Evolutionary conservation across 2,888 invertebrate genomes (phyloP), one percentile per base, ranked within the genome.

Genomic region (Pocota personata): DNA sequence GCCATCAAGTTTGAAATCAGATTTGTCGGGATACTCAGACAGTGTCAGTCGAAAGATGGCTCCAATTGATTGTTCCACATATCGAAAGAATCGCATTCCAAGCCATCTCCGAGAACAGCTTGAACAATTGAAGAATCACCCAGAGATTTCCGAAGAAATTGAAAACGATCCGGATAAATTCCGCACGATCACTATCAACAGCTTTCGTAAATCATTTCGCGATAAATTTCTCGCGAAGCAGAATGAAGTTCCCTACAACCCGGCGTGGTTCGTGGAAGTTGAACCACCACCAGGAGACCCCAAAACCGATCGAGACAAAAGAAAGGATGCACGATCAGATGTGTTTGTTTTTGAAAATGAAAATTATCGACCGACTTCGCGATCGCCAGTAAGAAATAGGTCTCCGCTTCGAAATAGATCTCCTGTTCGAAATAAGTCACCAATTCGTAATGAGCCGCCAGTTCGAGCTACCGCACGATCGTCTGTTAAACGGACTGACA

Each of bases 261-360:
- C 92, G 30, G 88, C 92, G 67, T 92, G 92, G 92, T 92, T 92
- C 80, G 91, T 92, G 4, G 91, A 91, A 82, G 92, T 92, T 6
- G 92, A 92, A 2, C 78, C 89, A 32, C 88, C 89, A 0, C 75
- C 76, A n/a, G 55, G 3, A 1, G 27, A 27, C 48, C 0, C n/a
- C 14, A 43, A 35, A 0, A 21, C 55, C 27, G 35, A 71, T 1
- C 24, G 4, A 2, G 75, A 32, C 6, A 72, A 66, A 12, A 73
- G 35, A 12, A 89, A 90, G 52, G 90, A 90, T 82, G 89, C 90
- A 73, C 89, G 89, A 0, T 87, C 89, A 0, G 91, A 90, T 16
- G 89, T 90, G 14, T 87, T 91, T 14, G 89, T 91, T 19, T 92
- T 90, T 58, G 89, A 91, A 10, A 92, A 92, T 79, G 92, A 92